phyloP scores from a whole-genome alignment of 2,888 invertebrate genomes.

The Pyrrhia umbra region DNA sequence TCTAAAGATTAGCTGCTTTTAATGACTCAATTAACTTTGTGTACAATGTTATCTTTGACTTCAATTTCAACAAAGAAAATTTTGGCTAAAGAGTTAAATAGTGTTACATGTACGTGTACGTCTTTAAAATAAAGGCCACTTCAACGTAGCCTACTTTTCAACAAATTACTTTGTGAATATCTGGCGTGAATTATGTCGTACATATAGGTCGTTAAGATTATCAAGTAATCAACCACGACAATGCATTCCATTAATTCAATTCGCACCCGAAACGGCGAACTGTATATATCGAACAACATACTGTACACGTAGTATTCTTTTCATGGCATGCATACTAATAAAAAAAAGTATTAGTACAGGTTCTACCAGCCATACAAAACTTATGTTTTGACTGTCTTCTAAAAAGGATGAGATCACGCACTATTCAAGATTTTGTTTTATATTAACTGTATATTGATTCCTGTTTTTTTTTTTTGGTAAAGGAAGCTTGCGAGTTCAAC shows the following conservation, averaged over 20 bases:
- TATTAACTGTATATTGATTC: too few relatives aligned
- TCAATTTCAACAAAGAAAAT: slow-evolving; percentile 14
- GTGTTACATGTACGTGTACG: neutral
- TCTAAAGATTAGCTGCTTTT: neutral
- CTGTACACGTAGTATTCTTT: neutral
- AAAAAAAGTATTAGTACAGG: neutral
- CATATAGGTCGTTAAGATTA: neutral
- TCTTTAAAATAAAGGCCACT: too few relatives aligned
- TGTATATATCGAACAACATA: neutral
- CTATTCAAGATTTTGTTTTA: too few relatives aligned
- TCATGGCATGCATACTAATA: neutral
- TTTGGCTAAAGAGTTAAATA: neutral
- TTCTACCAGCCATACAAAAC: neutral
- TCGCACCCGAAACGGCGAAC: neutral
- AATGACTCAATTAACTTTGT: neutral
- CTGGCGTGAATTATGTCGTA: neutral
- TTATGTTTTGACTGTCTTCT: neutral
- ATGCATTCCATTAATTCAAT: neutral
- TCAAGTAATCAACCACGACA: neutral
- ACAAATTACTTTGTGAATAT: neutral
- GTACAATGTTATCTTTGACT: neutral
- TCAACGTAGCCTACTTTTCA: neutral
- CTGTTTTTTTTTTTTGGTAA: too few relatives aligned
- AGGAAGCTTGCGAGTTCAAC: too few relatives aligned
- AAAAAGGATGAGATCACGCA: neutral